Evolutionary conservation across 2,888 invertebrate genomes (phyloP), one percentile per base, ranked within the genome.

Genomic region (Sycophila texana): DNA sequence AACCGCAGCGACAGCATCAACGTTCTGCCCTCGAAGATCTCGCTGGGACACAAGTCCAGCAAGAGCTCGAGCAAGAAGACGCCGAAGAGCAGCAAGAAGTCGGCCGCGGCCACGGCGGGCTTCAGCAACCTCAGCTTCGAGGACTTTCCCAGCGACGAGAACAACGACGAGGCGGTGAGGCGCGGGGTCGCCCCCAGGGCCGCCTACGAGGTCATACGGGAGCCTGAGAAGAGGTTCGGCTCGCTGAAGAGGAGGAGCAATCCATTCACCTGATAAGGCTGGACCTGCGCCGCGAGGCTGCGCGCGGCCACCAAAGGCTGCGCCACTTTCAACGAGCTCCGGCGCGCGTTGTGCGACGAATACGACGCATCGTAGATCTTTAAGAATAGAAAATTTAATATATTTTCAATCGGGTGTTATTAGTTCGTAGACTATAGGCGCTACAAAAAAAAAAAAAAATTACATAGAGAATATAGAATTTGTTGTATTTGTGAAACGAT

Each of bases 81-180:
- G 5, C 89, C 88, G 57, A 80, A 81, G 16, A 86, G 86, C 16
- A 87, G 86, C 74, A 85, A 79, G 18, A 20, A 66, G 2, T 68
- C 77, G 20, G 82, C 83, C 3, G 82, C 82, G 1, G 85, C 83
- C 0, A 85, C 87, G 0, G 92, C 92, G 12, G 94, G 94, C 4
- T 94, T 95, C 86, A 94, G 94, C 85, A 95, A 95, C 84, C 93
- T 95, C 94, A 95, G 95, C 86, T 95, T 95, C 85, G 95, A 95
- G 87, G 95, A 95, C 89, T 94, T 94, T 86, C 93, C 94, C 2
- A 94, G 93, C 39, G 94, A 94, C 85, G 92, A 93, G 73, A 92
- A 92, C 80, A 92, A 92, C 68, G 92, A 93, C 66, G 92, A 92
- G 77, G 92, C 91, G 66, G 55, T 67, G 10, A 84, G 84, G 61